Base-by-base conservation (phyloP, 2,888 invertebrate species). In the Monopis laevigella region DNA sequence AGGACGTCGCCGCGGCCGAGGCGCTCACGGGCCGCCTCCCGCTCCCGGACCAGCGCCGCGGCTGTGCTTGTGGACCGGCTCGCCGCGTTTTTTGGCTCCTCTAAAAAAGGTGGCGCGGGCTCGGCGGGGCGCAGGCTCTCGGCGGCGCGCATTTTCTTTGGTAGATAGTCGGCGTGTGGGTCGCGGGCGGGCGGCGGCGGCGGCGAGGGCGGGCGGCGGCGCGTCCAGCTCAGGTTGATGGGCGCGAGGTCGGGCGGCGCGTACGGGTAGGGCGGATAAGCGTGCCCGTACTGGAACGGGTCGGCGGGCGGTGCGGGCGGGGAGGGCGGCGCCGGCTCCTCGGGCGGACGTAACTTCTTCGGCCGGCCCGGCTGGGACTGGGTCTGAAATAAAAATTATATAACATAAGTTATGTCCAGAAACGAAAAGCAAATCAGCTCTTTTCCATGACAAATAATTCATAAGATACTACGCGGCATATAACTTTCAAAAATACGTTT, bases 11-110 rank as follows among this genome's bases (percentile, higher is more conserved):
- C 72, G 52, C 13, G 32, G 7, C 17, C 10, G 17, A 17, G 32
- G 32, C 71, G 52, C 55, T 82, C 82, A 62, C 83, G 71, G 71
- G 78, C 62, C 75, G 71, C 67, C 72, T 74, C 68, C 65, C 66
- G 72, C 70, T 77, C 74, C 78, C 78, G 78, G 78, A 73, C 78
- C 78, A 77, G 78, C 77, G 78, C 78, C 77, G 78, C 78, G 78
- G 78, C 78, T 75, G 71, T 75, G 78, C 78, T 74, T 71, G 59
- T 78, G 78, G 78, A 78, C 78, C 78, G 78, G 78, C 65, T 74
- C 71, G 75, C 65, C 73, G 72, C 77, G 78, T 80, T 80, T 78
- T 78, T 80, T 80, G 78, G 69, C 75, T 77, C 78, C 70, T 77
- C 75, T 75, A 80, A 80, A 78, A 78, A 77, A 75, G 71, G 68